Evolutionary conservation across 2,888 invertebrate species (phyloP).

Genomic region (Suillia variegata): DNA sequence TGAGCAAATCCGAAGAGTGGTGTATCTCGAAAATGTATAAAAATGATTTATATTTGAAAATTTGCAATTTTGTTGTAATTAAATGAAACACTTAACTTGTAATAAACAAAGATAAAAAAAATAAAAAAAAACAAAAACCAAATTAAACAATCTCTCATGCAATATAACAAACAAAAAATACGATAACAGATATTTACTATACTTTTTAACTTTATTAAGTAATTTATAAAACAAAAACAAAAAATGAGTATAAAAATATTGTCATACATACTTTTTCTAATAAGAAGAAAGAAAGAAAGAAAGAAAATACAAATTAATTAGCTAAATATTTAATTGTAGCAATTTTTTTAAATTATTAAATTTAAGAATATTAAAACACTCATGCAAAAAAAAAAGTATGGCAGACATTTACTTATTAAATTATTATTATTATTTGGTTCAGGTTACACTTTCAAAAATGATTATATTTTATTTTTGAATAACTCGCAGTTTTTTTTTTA

Average conservation of each 20-base stretch:
- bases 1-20: too few species aligned
- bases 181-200: not conserved
- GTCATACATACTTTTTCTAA: slow-evolving; percentile 9
- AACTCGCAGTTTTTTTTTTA: too few species aligned
- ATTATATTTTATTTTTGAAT: too few species aligned
- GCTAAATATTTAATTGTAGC: slow-evolving; percentile 30
- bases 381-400: too few species aligned
- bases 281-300: slow-evolving; percentile 1
- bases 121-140: too few species aligned
- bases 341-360: slow-evolving; percentile 17
- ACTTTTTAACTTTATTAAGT: slow-evolving; percentile 2
- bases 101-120: too few species aligned
- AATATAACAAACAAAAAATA: slow-evolving; percentile 1
- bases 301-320: slow-evolving; percentile 25
- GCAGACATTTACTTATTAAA: slow-evolving; percentile 7
- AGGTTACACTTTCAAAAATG: too few species aligned
- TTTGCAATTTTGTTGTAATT: too few species aligned
- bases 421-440: too few species aligned
- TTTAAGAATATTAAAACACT: not conserved
- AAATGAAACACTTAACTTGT: too few species aligned
- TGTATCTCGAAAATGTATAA: too few species aligned
- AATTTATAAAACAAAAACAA: slow-evolving; percentile 20
- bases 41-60: too few species aligned
- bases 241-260: slow-evolving; percentile 9
- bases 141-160: not conserved